phyloP scores from a whole-genome alignment of 2,113 vertebrate genomes.

The Climacteris rufus region DNA sequence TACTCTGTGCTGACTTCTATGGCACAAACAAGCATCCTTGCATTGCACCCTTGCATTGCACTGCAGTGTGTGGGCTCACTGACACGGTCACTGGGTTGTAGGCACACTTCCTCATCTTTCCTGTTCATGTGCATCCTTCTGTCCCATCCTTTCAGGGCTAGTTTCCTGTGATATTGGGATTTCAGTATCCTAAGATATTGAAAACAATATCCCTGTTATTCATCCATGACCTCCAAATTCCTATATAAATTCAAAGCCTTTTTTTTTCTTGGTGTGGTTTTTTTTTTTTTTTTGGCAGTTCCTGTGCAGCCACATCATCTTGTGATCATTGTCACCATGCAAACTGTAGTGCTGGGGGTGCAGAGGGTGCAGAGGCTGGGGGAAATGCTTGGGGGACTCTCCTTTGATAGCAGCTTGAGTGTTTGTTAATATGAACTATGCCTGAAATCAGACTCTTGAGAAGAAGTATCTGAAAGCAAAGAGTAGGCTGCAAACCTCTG shows the following conservation, averaged over 20 bases:
- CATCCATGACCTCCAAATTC: background rate
- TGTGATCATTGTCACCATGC: background rate
- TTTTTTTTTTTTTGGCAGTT: background rate
- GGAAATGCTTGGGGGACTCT: background rate
- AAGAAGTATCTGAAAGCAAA: background rate
- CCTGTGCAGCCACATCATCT: background rate
- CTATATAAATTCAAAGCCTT: background rate
- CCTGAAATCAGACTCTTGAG: background rate
- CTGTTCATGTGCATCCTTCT: background rate
- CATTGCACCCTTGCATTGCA: background rate
- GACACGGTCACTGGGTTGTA: background rate
- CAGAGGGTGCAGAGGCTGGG: background rate
- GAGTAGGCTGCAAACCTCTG: background rate
- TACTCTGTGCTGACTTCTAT: background rate
- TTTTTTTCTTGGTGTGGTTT: background rate
- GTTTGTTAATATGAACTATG: background rate
- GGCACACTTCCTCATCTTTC: background rate
- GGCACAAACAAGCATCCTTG: background rate
- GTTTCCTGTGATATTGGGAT: background rate
- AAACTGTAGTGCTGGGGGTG: background rate
- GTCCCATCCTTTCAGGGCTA: background rate
- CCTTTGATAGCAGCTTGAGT: background rate
- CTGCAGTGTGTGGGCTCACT: background rate
- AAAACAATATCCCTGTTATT: background rate
- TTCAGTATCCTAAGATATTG: background rate